These are phyloP conservation scores for Pammene aurita DNA, from an alignment of 2,888 invertebrate genomes.

Conservation along the genomic window DNA sequence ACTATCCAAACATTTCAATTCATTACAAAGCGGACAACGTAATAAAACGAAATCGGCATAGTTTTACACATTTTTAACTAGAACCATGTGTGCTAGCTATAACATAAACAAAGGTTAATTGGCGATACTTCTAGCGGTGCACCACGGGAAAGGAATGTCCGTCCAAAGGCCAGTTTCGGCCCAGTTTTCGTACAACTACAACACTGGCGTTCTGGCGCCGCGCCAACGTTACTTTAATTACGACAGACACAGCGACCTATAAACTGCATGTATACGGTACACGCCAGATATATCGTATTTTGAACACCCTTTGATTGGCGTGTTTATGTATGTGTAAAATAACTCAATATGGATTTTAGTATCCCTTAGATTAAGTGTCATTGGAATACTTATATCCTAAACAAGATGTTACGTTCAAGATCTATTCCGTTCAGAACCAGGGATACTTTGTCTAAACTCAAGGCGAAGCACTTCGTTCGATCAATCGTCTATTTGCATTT, in stretches of 20 bases:
- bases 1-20: too few species aligned
- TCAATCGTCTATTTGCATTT: too few species aligned
- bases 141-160: slow-evolving; percentile 37
- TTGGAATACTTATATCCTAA: too few species aligned
- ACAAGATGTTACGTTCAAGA: too few species aligned
- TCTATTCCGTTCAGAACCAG: too few species aligned
- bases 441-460: too few species aligned
- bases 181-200: slow-evolving; percentile 40
- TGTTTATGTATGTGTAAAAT: slow-evolving; percentile 11
- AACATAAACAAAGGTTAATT: slow-evolving; percentile 38
- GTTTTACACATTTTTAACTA: slow-evolving; percentile 13
- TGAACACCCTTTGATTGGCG: slow-evolving; percentile 22
- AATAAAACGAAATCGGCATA: slow-evolving; percentile 23
- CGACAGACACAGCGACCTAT: slow-evolving; percentile 40
- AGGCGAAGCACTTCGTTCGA: too few species aligned
- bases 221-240: slow-evolving; percentile 44
- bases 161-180: slow-evolving; percentile 31
- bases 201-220: slow-evolving; percentile 39
- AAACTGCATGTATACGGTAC: slow-evolving; percentile 33
- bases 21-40: background rate
- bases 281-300: slow-evolving; percentile 27
- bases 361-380: too few species aligned
- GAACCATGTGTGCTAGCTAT: slow-evolving; percentile 32
- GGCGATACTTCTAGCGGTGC: slow-evolving; percentile 30
- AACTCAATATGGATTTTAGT: background rate